Evolutionary conservation across 2,113 vertebrate genomes (phyloP).

Genomic region (Potamarius usumacintae): DNA sequence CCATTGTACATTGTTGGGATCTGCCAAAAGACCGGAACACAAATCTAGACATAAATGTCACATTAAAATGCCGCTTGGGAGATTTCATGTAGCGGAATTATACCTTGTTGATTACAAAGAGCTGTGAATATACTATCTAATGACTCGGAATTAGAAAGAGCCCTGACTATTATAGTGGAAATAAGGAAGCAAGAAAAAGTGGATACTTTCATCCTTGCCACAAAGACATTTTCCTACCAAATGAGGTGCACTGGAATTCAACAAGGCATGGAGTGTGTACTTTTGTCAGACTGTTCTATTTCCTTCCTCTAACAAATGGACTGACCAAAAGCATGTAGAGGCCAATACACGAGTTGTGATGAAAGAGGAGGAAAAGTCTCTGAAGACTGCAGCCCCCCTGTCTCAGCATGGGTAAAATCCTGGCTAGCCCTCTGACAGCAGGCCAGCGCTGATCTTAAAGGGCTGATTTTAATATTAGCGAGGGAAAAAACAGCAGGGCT

Average conservation of each 20-base stretch:
- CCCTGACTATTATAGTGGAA: not conserved
- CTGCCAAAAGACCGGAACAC: constrained; percentile 66
- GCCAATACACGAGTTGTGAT: constrained; percentile 49
- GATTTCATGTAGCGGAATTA: constrained; percentile 17
- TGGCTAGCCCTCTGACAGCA: constrained; percentile 56
- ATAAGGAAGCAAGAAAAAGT: not conserved
- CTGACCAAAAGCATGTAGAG: constrained; percentile 50
- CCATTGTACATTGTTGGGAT: constrained; percentile 81
- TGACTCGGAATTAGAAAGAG: not conserved
- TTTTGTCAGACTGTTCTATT: constrained; percentile 43
- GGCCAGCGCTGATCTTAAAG: constrained; percentile 65
- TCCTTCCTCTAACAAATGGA: constrained; percentile 56
- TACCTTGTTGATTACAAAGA: constrained; percentile 30
- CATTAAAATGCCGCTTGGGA: constrained; percentile 34
- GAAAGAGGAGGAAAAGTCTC: constrained; percentile 53
- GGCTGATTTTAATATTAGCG: constrained; percentile 67
- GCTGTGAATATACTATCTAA: not conserved
- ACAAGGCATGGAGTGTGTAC: constrained; percentile 38
- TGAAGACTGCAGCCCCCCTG: constrained; percentile 33
- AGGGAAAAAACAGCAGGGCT: constrained; percentile 58
- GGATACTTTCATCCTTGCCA: constrained; percentile 17
- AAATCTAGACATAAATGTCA: constrained; percentile 51
- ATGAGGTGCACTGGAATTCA: constrained; percentile 37
- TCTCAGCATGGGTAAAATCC: constrained; percentile 58
- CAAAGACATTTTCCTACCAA: constrained; percentile 23